Evolutionary conservation across 1,140 invertebrate species (phyloP), one percentile per base, ranked within the genome.

Genomic region (Sarcophaga peregrina): DNA sequence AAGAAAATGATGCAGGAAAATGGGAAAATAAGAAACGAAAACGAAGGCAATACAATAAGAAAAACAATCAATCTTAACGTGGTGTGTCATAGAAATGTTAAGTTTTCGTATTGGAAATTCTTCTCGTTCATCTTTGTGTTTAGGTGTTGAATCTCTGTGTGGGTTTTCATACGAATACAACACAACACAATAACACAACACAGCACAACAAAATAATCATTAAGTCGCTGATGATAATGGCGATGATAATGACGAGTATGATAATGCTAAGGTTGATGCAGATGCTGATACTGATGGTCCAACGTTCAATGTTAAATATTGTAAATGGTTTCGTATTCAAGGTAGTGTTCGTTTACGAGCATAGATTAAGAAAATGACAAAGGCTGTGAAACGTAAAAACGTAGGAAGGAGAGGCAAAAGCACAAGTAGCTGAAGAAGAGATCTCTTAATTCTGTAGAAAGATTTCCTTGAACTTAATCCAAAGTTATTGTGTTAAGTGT

Each of bases 31-130:
- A 25, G 4, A 8, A 20, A 11, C 47, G 75, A 37, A 17, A 25
- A 78, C 45, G 45, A 25, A 25, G n/a, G 4, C 15, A 17, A 72
- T 72, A 72, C 15, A 15, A 6, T 25, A 20, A 17, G 45, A 78
- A 78, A 78, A 78, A 78, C 75, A 48, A 78, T 78, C 75, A 78
- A 78, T 78, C 75, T 78, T 78, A 11, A 52, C 75, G 75, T 78
- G 75, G 75, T 78, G 20, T 78, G 75, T 78, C 75, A 78, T 78
- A 47, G 37, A 78, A 78, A 78, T 78, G n/a, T 78, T 78, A n/a
- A 78, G 25, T 37, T 37, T 37, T 37, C 25, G 25, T 37, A 37
- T 37, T 37, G 25, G 25, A 37, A 37, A 37, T 37, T 37, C 1
- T 4, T 4, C 1, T 37, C 4, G 1, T 37, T 37, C 25, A 4